phyloP scores from a whole-genome alignment of 1,140 invertebrate genomes.

The Diploscapter pachys region DNA sequence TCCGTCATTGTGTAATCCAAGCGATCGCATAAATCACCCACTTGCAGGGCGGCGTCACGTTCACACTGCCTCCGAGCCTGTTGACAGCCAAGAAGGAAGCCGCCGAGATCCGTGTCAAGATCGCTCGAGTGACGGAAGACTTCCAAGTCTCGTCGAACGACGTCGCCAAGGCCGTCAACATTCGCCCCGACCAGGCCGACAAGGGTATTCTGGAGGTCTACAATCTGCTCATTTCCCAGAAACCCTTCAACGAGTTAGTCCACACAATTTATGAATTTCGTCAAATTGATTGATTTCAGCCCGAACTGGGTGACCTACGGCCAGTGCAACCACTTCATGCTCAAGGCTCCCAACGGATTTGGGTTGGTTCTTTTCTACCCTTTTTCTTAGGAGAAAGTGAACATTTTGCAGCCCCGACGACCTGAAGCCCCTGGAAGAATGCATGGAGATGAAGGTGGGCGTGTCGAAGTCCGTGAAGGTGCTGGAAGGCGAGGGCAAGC shows the following conservation, averaged over 20 bases:
- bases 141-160: conserved; percentile 8
- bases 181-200: not conserved
- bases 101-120: not conserved
- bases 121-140: not conserved
- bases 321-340: too few species aligned
- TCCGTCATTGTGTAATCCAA: too few species aligned
- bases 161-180: not conserved
- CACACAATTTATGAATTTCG: too few species aligned
- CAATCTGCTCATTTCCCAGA: not conserved
- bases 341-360: too few species aligned
- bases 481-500: conserved; percentile 23
- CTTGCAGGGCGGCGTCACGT: too few species aligned
- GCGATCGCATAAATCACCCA: too few species aligned
- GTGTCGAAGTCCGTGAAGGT: conserved; percentile 8
- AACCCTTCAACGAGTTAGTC: too few species aligned
- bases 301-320: too few species aligned
- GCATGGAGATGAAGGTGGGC: conserved; percentile 21
- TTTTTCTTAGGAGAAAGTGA: too few species aligned
- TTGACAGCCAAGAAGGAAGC: not conserved
- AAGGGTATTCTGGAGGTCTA: conserved; percentile 5
- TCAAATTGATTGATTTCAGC: too few species aligned
- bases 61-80: too few species aligned
- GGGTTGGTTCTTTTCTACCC: too few species aligned
- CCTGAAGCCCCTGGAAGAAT: conserved; percentile 2
- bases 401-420: not conserved